Percentiles rank a stretch among this genome's conserved stretches.
Evolutionary conservation across 1,140 invertebrate genomes (phyloP).

Genomic region (Leucophenga varia): DNA sequence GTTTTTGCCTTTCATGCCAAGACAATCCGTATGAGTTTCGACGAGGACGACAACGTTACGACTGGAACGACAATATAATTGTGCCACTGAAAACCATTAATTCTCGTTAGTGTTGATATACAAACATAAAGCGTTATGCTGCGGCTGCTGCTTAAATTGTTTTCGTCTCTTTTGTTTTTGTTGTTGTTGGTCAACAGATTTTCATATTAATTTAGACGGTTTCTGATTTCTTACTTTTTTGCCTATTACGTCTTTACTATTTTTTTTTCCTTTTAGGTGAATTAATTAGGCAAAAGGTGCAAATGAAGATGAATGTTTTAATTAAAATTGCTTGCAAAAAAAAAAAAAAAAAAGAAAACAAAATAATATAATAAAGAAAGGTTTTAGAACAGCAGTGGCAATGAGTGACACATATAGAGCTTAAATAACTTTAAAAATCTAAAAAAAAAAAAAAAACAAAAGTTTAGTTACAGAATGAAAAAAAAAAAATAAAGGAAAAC

Average conservation of each 20-base stretch:
- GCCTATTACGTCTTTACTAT: slow-evolving; percentile 20
- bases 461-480: too few relatives aligned
- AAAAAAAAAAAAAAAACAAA: too few relatives aligned
- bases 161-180: too few relatives aligned
- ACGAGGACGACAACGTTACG: too few relatives aligned
- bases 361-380: too few relatives aligned
- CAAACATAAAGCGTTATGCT: slow-evolving; percentile 11
- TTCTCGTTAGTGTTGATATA: slow-evolving; percentile 55
- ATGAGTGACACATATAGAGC: too few relatives aligned
- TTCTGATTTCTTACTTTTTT: too few relatives aligned
- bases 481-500: not conserved
- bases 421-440: too few relatives aligned
- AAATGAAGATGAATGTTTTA: slow-evolving; percentile 57
- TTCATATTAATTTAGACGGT: slow-evolving; percentile 51
- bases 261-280: slow-evolving; percentile 38
- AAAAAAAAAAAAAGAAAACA: not conserved
- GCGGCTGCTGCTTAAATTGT: too few relatives aligned
- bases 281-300: slow-evolving; percentile 57
- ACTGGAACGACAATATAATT: slow-evolving; percentile 55
- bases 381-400: too few relatives aligned
- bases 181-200: slow-evolving; percentile 8
- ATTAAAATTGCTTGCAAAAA: slow-evolving; percentile 30
- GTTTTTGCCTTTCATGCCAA: too few relatives aligned
- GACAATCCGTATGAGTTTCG: too few relatives aligned
- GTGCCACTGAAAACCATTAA: slow-evolving; percentile 56